Evolutionary conservation across 1,140 invertebrate species (phyloP).

Genomic region (Hermetia illucens): DNA sequence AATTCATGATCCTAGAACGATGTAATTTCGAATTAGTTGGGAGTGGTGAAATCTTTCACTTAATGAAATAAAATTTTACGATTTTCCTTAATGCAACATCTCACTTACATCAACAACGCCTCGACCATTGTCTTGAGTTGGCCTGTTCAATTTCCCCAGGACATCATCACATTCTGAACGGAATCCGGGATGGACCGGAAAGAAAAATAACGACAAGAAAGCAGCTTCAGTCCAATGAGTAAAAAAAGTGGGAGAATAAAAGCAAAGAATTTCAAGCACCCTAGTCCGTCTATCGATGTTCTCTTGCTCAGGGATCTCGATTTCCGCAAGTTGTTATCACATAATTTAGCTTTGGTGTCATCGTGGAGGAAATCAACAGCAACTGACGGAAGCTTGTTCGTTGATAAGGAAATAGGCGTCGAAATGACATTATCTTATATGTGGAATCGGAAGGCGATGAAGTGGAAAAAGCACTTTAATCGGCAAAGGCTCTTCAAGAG

Average conservation of each 20-base stretch:
- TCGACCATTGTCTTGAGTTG: neutral
- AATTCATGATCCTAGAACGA: no score
- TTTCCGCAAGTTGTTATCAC: slow-evolving; percentile 1
- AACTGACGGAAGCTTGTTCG: neutral
- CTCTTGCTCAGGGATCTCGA: neutral
- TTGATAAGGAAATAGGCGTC: neutral
- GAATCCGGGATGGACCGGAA: neutral
- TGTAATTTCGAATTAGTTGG: no score
- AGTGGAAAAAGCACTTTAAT: no score
- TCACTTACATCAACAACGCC: neutral
- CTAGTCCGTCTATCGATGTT: no score
- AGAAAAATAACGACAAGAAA: no score
- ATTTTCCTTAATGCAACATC: neutral
- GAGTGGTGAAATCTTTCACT: neutral
- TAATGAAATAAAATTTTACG: slow-evolving; percentile 1
- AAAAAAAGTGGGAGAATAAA: no score
- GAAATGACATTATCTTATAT: neutral
- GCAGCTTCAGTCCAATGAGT: no score
- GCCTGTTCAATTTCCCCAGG: neutral
- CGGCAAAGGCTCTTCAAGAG: no score
- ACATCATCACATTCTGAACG: neutral
- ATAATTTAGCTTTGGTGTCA: neutral
- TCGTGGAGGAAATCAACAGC: neutral
- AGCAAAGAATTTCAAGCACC: no score
- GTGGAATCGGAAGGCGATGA: neutral